These are phyloP conservation scores for Phenganax marumi DNA, from an alignment of 92 coral and sea anemone species.

Conservation along the genomic window DNA sequence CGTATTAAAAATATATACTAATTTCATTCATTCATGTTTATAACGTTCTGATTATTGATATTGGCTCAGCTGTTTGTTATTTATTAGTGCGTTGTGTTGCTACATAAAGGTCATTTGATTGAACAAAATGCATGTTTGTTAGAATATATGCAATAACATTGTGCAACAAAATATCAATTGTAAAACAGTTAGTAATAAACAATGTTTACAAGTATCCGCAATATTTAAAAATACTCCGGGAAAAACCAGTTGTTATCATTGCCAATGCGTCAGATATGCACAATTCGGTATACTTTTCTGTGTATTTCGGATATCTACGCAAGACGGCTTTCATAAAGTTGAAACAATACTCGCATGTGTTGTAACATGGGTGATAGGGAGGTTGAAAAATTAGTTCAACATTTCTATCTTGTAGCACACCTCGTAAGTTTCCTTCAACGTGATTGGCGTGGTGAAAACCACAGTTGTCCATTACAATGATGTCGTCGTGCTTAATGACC, in stretches of 20 bases:
- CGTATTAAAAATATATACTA: no score
- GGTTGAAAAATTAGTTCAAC: slow-evolving; percentile 51
- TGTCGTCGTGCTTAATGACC: slow-evolving; percentile 42
- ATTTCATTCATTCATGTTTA: no score
- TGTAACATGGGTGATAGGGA: slow-evolving; percentile 51
- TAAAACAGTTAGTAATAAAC: no score
- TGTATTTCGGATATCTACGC: background rate
- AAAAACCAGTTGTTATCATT: slow-evolving; percentile 7
- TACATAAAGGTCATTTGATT: no score
- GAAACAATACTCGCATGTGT: slow-evolving; percentile 49
- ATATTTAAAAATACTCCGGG: background rate
- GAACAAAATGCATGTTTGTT: no score
- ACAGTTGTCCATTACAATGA: slow-evolving; percentile 54
- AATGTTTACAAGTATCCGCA: background rate
- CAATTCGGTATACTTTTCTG: slow-evolving; percentile 7
- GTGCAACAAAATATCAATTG: no score
- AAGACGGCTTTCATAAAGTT: background rate
- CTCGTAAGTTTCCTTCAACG: slow-evolving; percentile 53
- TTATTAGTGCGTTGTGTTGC: no score
- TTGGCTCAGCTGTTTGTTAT: no score
- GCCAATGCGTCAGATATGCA: slow-evolving; percentile 6
- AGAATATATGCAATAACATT: no score
- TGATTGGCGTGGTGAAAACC: slow-evolving; percentile 61
- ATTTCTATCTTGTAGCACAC: slow-evolving; percentile 41
- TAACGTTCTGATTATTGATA: no score